phyloP scores from a whole-genome alignment of 1,140 invertebrate genomes.

The Halictus rubicundus region DNA sequence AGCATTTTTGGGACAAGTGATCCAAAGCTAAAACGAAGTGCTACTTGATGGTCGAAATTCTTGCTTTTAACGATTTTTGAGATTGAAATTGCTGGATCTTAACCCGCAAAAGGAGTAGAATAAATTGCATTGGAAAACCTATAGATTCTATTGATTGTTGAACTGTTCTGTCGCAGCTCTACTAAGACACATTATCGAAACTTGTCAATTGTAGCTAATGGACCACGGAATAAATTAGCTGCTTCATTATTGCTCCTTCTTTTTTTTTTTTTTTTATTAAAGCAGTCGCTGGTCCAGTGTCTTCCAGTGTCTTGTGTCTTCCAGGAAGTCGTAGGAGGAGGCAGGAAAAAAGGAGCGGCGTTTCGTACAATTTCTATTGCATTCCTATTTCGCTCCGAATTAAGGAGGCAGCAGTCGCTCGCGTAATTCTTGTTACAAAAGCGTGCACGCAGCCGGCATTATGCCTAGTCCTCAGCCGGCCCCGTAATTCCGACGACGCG shows the following conservation, averaged over 20 bases:
- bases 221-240: neutral
- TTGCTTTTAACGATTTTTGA: too few species aligned
- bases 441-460: conserved; percentile 49
- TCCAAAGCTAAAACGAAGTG: too few species aligned
- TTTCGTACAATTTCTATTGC: conserved; percentile 29
- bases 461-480: conserved; percentile 46
- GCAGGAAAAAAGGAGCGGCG: neutral
- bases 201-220: neutral
- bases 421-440: conserved; percentile 60
- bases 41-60: too few species aligned
- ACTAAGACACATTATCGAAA: neutral
- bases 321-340: too few species aligned
- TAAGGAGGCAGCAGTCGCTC: conserved; percentile 29
- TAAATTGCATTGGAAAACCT: too few species aligned
- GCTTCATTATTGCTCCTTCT: neutral
- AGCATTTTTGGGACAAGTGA: too few species aligned
- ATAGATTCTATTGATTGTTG: too few species aligned
- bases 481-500: conserved; percentile 50
- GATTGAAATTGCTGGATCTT: too few species aligned
- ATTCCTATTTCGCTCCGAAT: conserved; percentile 45
- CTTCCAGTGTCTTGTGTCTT: neutral
- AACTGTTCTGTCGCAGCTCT: too few species aligned
- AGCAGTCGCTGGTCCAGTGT: neutral
- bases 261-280: too few species aligned
- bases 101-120: too few species aligned